Base-by-base conservation (phyloP, 2,888 invertebrate species). In the Tribolium freemani region DNA sequence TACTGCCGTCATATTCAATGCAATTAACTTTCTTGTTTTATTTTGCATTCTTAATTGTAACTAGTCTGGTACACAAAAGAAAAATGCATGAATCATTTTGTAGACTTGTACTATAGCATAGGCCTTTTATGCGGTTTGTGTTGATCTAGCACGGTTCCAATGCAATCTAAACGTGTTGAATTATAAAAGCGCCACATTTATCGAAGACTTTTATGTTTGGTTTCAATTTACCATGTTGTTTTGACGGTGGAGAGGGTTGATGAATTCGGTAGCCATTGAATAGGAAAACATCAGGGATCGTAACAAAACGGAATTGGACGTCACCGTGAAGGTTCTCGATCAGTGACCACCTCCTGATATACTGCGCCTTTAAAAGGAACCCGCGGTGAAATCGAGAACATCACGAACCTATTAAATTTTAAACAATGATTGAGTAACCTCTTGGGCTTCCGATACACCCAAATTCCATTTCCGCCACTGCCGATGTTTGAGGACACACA, bases 371-470 rank as follows among this genome's bases (percentile, higher is more conserved):
- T 69, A 69, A 69, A 54, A 69, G 60, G 51, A 53, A 21, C 53
- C 60, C 60, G 13, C 53, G 58, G 38, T 50, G 13, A 75, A 76
- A 71, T 73, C 66, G 58, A 69, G 57, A 67, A 67, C 64, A 74
- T 75, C 73, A 75, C 76, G 75, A 64, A 69, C 72, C 75, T 71
- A 79, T 79, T 80, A 80, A 81, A 80, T 75, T 80, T 80, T 80
- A 80, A 81, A 81, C 80, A 81, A 81, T 80, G 81, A 81, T 81
- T 78, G 80, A 81, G 78, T 77, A 78, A 77, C 75, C 80, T 75
- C 80, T 48, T 21, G 81, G 78, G 79, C 63, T 75, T 79, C 73
- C 74, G 73, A 76, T 77, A 80, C 79, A 79, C 71, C 78, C 74
- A 74, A 79, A 78, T 77, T 78, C 80, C 80, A 80, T 80, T 80